Percentiles rank a stretch among this genome's conserved stretches.
These are phyloP conservation scores for Barnardius zonarius DNA, from an alignment of 2,113 vertebrate genomes.

Conservation along the genomic window DNA sequence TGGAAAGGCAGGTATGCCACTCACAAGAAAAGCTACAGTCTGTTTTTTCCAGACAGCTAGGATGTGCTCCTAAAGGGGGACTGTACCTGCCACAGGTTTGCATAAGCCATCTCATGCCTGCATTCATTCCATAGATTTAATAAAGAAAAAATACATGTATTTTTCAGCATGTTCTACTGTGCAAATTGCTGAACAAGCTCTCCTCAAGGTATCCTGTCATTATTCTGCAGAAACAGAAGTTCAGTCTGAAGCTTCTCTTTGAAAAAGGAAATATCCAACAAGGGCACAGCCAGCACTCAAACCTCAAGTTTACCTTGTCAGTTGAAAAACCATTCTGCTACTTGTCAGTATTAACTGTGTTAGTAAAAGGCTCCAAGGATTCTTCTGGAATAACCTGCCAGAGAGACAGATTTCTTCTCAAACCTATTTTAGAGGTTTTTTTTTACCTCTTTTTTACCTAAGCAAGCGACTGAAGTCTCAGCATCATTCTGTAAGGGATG, in stretches of 20 bases:
- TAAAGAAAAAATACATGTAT: not conserved
- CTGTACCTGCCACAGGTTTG: not conserved
- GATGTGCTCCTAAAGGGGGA: not conserved
- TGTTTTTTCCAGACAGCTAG: not conserved
- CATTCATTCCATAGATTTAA: not conserved
- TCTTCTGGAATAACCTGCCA: not conserved
- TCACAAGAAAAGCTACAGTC: not conserved
- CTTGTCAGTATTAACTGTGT: not conserved
- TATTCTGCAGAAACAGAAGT: not conserved
- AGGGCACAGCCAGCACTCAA: not conserved
- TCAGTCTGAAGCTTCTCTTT: not conserved
- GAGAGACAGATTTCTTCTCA: not conserved
- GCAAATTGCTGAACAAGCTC: not conserved
- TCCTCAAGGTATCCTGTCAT: not conserved
- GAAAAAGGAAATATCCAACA: not conserved
- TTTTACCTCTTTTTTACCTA: not conserved
- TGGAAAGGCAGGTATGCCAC: not conserved
- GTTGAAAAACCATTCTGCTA: not conserved
- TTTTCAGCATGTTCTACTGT: not conserved
- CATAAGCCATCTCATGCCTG: not conserved
- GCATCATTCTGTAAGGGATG: rapidly evolving
- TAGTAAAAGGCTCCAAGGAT: not conserved
- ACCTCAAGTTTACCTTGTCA: not conserved
- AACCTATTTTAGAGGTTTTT: not conserved
- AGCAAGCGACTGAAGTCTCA: not conserved